These are phyloP conservation scores for Antheraea pernyi DNA, from an alignment of 1,140 invertebrate species.

Conservation along the genomic window DNA sequence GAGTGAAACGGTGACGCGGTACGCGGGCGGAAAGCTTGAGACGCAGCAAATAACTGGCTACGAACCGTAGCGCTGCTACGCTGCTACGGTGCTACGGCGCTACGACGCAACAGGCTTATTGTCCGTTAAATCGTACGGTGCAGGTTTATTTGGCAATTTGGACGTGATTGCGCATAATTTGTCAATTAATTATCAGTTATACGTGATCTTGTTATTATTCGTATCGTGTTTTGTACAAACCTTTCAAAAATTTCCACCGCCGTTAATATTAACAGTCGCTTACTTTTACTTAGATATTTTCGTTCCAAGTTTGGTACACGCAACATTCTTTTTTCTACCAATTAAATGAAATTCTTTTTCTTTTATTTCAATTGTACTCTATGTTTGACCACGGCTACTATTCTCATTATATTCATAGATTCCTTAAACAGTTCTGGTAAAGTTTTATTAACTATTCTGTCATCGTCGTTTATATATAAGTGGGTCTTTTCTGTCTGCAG, in stretches of 20 bases:
- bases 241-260: background rate
- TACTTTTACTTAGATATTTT: background rate
- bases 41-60: conserved; percentile 34
- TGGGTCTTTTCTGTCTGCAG: too few relatives aligned
- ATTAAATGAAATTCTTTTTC: too few relatives aligned
- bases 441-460: too few relatives aligned
- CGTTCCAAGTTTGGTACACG: too few relatives aligned
- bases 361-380: too few relatives aligned
- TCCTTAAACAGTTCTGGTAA: too few relatives aligned
- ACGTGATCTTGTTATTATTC: background rate
- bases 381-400: too few relatives aligned
- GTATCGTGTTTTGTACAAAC: background rate
- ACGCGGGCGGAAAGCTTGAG: conserved; percentile 32
- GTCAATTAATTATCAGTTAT: background rate
- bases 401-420: too few relatives aligned
- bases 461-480: too few relatives aligned
- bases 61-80: conserved; percentile 32
- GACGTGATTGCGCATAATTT: background rate
- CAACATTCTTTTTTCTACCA: too few relatives aligned
- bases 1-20: conserved; percentile 18
- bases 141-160: background rate
- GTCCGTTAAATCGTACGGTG: conserved; percentile 13
- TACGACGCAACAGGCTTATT: conserved; percentile 35
- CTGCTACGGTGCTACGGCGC: conserved; percentile 22
- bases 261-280: background rate